These are phyloP conservation scores for Bos javanicus DNA, from an alignment of 2,113 vertebrate species.

Conservation along the genomic window DNA sequence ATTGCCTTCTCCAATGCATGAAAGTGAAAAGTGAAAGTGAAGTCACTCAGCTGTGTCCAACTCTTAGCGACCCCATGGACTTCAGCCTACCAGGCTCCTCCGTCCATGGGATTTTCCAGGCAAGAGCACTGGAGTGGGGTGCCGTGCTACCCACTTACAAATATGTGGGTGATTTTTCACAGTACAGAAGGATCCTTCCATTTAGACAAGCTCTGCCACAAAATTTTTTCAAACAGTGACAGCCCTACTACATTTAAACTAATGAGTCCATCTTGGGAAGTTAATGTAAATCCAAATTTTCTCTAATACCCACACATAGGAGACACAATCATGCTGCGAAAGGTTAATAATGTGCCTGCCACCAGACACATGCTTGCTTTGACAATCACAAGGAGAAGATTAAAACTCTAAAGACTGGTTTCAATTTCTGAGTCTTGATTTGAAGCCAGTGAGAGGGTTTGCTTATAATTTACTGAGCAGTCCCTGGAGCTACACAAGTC, in stretches of 20 bases:
- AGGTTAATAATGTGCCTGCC: slow-evolving; percentile 8
- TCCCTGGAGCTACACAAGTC: background rate
- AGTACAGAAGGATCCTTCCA: background rate
- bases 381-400: slow-evolving; percentile 3
- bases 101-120: too few relatives aligned
- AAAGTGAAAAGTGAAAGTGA: too few relatives aligned
- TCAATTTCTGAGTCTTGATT: slow-evolving; percentile 17
- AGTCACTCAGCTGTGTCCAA: too few relatives aligned
- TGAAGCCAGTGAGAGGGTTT: background rate
- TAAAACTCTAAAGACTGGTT: background rate
- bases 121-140: too few relatives aligned
- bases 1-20: too few relatives aligned
- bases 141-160: background rate
- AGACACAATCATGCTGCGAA: background rate
- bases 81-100: too few relatives aligned
- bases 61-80: too few relatives aligned
- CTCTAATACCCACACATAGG: background rate
- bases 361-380: slow-evolving; percentile 14
- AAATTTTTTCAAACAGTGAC: slow-evolving; percentile 9
- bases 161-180: background rate
- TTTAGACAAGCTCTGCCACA: background rate
- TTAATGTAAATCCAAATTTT: slow-evolving; percentile 41
- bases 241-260: slow-evolving; percentile 39
- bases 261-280: slow-evolving; percentile 31
- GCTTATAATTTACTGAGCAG: background rate